These are phyloP conservation scores for Lithosia quadra DNA, from an alignment of 2,888 invertebrate species.

Conservation along the genomic window DNA sequence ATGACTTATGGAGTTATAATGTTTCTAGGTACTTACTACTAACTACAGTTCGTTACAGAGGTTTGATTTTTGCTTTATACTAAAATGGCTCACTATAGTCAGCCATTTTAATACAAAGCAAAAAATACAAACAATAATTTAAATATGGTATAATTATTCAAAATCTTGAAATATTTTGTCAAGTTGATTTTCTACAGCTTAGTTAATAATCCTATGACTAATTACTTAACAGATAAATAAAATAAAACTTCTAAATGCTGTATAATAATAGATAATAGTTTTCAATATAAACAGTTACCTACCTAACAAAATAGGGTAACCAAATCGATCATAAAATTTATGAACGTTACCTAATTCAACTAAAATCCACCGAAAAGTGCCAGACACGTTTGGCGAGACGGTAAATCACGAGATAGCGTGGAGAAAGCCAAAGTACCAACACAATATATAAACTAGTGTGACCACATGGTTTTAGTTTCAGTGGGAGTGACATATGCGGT, in stretches of 20 bases:
- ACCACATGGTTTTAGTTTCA: conserved; percentile 54
- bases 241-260: background rate
- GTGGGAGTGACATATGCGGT: conserved; percentile 57
- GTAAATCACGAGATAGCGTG: conserved; percentile 73
- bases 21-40: background rate
- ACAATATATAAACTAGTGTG: conserved; percentile 58
- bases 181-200: background rate
- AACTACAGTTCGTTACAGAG: too few species aligned
- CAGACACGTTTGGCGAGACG: conserved; percentile 69
- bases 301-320: conserved; percentile 43
- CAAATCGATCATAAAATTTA: conserved; percentile 48
- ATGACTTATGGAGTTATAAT: background rate
- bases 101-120: background rate
- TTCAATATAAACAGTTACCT: conserved; percentile 33
- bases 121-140: background rate
- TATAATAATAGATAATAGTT: background rate
- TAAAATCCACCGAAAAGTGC: conserved; percentile 54
- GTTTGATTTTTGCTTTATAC: too few species aligned
- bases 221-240: background rate
- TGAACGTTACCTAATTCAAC: conserved; percentile 51
- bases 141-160: background rate
- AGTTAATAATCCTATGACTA: background rate
- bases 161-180: background rate
- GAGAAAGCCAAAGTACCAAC: conserved; percentile 69
- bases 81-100: too few species aligned